phyloP scores from a whole-genome alignment of 2,113 vertebrate genomes.

The Perca flavescens region DNA sequence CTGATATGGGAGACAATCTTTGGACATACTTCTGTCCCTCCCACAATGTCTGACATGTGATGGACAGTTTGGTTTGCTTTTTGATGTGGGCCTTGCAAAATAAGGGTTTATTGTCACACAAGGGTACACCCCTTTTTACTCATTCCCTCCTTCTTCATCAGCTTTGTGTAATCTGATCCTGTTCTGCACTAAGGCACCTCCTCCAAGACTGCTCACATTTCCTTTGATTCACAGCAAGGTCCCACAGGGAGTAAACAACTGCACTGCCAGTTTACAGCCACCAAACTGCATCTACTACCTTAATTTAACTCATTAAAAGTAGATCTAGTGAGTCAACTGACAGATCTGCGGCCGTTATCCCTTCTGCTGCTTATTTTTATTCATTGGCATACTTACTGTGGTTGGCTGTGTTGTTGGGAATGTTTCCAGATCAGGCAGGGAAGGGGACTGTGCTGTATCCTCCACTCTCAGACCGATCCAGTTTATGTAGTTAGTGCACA shows the following conservation, averaged over 20 bases:
- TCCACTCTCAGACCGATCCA: constrained; percentile 50
- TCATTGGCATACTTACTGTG: constrained; percentile 37
- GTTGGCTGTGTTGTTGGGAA: constrained; percentile 37
- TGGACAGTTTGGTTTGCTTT: constrained; percentile 33
- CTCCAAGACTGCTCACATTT: constrained; percentile 72
- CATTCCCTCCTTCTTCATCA: constrained; percentile 58
- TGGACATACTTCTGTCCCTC: neutral
- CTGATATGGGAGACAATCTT: constrained; percentile 10
- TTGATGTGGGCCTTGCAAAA: constrained; percentile 30
- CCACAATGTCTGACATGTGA: constrained; percentile 2
- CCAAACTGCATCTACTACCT: constrained; percentile 38
- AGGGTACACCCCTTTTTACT: constrained; percentile 27
- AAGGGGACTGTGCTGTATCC: constrained; percentile 36
- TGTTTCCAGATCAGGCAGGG: constrained; percentile 35
- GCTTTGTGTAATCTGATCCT: constrained; percentile 70
- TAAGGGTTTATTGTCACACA: constrained; percentile 35
- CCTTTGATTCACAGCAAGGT: constrained; percentile 68
- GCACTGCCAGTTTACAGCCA: constrained; percentile 35
- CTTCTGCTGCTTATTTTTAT: constrained; percentile 49
- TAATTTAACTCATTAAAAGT: constrained; percentile 54
- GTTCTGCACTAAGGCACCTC: constrained; percentile 60
- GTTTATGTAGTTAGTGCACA: constrained; percentile 54
- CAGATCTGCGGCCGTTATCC: constrained; percentile 46
- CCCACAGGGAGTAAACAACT: constrained; percentile 65
- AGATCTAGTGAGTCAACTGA: constrained; percentile 45